Conservation (phyloP, 2,888 invertebrate genomes). For the Drosophila cognata region DNA sequence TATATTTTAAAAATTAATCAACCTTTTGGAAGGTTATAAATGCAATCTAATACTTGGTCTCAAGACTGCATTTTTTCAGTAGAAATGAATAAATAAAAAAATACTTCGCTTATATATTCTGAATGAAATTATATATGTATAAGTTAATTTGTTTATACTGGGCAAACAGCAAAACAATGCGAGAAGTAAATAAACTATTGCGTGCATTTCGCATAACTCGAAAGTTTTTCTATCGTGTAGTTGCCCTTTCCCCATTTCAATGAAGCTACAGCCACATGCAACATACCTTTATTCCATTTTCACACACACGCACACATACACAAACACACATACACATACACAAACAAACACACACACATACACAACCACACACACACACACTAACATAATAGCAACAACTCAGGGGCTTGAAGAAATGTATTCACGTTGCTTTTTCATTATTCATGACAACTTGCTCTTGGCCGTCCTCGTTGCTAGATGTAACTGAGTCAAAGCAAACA, state of each 20-base stretch:
- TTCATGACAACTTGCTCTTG: slow-evolving; percentile 77
- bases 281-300: slow-evolving; percentile 5
- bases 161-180: slow-evolving; percentile 13
- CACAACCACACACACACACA: slow-evolving; percentile 1
- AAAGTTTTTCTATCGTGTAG: slow-evolving; percentile 39
- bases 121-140: neutral
- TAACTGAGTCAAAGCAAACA: slow-evolving; percentile 73
- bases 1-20: too few relatives aligned
- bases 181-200: neutral
- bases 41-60: neutral
- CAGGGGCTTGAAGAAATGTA: slow-evolving; percentile 63
- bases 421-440: slow-evolving; percentile 79
- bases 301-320: slow-evolving; percentile 5
- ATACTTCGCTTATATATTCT: neutral
- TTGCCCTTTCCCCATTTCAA: neutral
- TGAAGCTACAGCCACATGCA: slow-evolving; percentile 5
- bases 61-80: neutral
- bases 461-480: slow-evolving; percentile 54
- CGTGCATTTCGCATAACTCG: slow-evolving; percentile 6
- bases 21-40: too few relatives aligned
- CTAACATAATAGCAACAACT: slow-evolving; percentile 24
- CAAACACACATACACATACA: slow-evolving; percentile 1
- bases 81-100: neutral
- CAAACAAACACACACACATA: slow-evolving; percentile 2
- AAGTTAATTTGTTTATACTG: slow-evolving; percentile 21